These are phyloP conservation scores for Cordilura impudica DNA, from an alignment of 2,888 invertebrate species.

Conservation along the genomic window DNA sequence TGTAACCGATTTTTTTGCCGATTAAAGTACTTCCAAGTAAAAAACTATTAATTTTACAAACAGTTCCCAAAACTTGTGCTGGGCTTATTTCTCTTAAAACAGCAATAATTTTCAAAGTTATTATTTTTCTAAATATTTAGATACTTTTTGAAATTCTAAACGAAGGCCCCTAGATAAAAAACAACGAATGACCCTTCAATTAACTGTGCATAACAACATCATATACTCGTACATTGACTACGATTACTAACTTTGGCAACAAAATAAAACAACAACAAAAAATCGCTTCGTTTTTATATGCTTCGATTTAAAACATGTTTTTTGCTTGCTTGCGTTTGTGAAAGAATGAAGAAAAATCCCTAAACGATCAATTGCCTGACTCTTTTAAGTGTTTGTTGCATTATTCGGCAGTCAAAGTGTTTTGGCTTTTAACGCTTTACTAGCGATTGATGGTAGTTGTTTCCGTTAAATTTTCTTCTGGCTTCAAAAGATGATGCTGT, in stretches of 20 bases:
- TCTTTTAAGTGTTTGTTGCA: slow-evolving; percentile 6
- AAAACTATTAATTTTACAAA: too few relatives aligned
- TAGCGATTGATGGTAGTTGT: slow-evolving; percentile 51
- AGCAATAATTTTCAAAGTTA: too few relatives aligned
- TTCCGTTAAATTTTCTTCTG: slow-evolving; percentile 24
- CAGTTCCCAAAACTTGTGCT: too few relatives aligned
- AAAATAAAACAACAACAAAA: slow-evolving; percentile 1
- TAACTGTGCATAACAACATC: neutral
- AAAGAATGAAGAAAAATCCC: slow-evolving; percentile 35
- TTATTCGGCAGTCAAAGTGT: slow-evolving; percentile 44
- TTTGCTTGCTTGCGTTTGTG: slow-evolving; percentile 6
- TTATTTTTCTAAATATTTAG: too few relatives aligned
- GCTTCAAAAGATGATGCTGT: slow-evolving; percentile 34
- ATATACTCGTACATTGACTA: neutral
- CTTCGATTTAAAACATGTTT: slow-evolving; percentile 40
- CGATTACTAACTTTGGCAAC: slow-evolving; percentile 41
- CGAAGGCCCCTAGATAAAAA: neutral
- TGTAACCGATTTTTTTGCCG: too few relatives aligned
- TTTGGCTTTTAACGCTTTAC: slow-evolving; percentile 55
- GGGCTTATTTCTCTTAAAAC: too few relatives aligned
- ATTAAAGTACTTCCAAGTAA: too few relatives aligned
- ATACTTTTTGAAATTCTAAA: too few relatives aligned
- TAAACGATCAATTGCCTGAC: slow-evolving; percentile 40
- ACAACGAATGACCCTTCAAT: neutral
- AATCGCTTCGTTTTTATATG: neutral